phyloP scores from a whole-genome alignment of 2,888 invertebrate genomes.

The Cryptus viduatorius region DNA sequence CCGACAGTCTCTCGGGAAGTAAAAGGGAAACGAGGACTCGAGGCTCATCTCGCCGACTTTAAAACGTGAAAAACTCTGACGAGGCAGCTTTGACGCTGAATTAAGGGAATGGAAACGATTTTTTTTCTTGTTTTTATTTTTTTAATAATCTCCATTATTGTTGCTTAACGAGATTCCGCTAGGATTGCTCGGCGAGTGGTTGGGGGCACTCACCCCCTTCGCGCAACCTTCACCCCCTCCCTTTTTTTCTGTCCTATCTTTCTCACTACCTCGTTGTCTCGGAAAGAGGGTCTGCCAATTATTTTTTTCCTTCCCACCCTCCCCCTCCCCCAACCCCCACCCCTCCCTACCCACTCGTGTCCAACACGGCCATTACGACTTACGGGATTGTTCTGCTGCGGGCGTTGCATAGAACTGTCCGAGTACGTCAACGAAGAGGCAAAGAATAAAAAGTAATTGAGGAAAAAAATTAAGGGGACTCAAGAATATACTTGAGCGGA shows the following conservation, averaged over 20 bases:
- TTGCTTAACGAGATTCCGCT: constrained; percentile 71
- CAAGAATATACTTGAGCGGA: neutral
- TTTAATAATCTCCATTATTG: constrained; percentile 74
- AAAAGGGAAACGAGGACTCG: constrained; percentile 22
- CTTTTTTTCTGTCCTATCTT: constrained; percentile 1
- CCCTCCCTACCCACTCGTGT: neutral
- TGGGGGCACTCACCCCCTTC: neutral
- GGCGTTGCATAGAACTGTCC: neutral
- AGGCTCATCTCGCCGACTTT: constrained; percentile 37
- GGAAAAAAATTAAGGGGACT: neutral
- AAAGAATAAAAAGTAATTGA: constrained; percentile 22
- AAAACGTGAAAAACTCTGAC: constrained; percentile 39
- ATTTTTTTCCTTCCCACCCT: constrained; percentile 57
- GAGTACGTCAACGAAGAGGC: constrained; percentile 45
- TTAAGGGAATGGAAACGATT: constrained; percentile 29
- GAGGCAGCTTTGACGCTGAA: constrained; percentile 52
- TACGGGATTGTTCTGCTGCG: neutral
- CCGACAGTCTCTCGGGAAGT: constrained; percentile 6
- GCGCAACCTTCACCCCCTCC: neutral
- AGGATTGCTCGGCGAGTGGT: constrained; percentile 50
- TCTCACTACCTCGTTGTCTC: constrained; percentile 2
- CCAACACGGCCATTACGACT: constrained; percentile 43
- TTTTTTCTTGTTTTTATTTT: constrained; percentile 42
- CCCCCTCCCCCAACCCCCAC: neutral
- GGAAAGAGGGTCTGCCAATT: constrained; percentile 62